Evolutionary conservation across 2,888 invertebrate genomes (phyloP), one percentile per base, ranked within the genome.

Genomic region (Diaperis boleti): DNA sequence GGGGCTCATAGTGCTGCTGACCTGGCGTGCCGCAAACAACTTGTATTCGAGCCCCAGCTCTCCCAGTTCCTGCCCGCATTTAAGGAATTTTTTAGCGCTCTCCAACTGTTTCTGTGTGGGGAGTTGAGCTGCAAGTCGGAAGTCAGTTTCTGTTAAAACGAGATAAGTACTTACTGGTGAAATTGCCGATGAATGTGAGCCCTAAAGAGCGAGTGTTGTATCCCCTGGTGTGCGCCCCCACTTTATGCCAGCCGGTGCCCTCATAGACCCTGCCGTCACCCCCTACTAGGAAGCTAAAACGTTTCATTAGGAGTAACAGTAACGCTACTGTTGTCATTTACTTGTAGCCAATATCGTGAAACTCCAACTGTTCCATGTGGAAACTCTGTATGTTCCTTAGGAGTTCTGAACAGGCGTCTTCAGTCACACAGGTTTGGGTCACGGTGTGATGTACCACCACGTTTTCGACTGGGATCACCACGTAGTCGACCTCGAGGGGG

Each of bases 211-310:
- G 83, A 17, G 77, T 79, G 66, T 88, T 88, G 67, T 84, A 87
- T 0, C 81, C 80, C 14, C 72, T 72, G 0, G 87, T 87, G 64
- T 88, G 88, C 0, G 86, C 85, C 0, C 88, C 88, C 8, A 85
- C 82, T 62, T 76, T 78, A 54, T 79, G 80, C 87, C 87, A 88
- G 0, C 87, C 87, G 0, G 82, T 81, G 4, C 87, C 88, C 78
- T 87, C 87, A 61, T 87, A 88, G 11, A 88, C 78, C 57, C 82
- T 84, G 0, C 87, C 88, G 72, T 87, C 87, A 1, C 85, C 85
- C 1, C 87, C 87, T 47, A 88, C 81, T 50, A 88, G 54, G 71
- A 88, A 88, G 62, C 87, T 88, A 76, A 76, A 69, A 67, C 65
- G 67, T 14, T 13, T 26, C 31, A 15, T 22, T 10, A 4, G 13